A percentile compares a stretch with the other conserved stretches of the same genome.
Evolutionary conservation across 2,113 vertebrate species (phyloP).

Genomic region (Heterocephalus glaber): DNA sequence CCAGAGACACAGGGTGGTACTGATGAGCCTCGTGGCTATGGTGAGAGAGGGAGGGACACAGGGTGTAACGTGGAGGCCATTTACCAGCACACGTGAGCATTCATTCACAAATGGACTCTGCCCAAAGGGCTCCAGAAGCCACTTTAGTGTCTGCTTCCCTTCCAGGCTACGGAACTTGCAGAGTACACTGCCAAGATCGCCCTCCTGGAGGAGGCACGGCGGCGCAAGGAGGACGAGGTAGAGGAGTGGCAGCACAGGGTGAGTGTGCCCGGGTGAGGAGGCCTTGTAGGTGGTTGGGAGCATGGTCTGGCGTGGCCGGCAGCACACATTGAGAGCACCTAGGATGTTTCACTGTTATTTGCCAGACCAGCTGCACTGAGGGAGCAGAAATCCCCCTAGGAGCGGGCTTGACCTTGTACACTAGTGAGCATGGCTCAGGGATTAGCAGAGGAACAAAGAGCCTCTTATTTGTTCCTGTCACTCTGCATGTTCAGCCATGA

Average conservation of each 20-base stretch:
- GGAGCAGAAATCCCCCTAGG: neutral
- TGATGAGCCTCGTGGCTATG: neutral
- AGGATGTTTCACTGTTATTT: too few species aligned
- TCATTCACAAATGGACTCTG: neutral
- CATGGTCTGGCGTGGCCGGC: too few species aligned
- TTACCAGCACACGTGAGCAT: rapidly evolving
- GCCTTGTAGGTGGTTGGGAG: rapidly evolving
- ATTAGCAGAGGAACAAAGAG: neutral
- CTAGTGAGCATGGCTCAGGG: rapidly evolving
- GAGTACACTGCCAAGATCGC: constrained; percentile 93
- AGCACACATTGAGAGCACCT: neutral
- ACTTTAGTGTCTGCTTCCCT: neutral
- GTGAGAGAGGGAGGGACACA: neutral
- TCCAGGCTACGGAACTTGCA: constrained; percentile 92
- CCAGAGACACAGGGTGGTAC: neutral
- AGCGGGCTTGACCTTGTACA: neutral
- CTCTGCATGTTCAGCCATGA: neutral
- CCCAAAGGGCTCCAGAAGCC: neutral
- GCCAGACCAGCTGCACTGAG: neutral
- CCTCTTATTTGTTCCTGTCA: neutral
- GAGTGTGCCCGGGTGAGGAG: constrained; percentile 54
- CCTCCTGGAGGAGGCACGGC: constrained; percentile 92
- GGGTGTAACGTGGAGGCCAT: neutral
- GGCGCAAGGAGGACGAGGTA: constrained; percentile 93
- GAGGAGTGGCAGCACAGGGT: constrained; percentile 94